Conservation (phyloP, 2,797 vertebrate species). For the Lagodon rhomboides region DNA sequence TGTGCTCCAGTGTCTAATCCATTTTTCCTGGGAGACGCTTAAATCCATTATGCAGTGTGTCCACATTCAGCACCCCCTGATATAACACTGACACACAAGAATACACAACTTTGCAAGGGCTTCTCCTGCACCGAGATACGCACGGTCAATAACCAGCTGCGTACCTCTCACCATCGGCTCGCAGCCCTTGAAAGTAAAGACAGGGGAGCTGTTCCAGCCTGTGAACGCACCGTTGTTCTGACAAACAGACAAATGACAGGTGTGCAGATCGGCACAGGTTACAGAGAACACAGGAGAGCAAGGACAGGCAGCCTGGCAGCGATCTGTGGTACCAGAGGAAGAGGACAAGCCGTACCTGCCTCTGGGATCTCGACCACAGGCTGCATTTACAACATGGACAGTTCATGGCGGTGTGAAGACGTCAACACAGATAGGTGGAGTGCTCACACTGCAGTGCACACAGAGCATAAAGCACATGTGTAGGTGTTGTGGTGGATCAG, state of each 20-base stretch:
- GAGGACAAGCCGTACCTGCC: conserved; percentile 50
- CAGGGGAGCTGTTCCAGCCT: conserved; percentile 10
- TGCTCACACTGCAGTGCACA: conserved; percentile 50
- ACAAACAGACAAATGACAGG: conserved; percentile 28
- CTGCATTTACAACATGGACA: conserved; percentile 34
- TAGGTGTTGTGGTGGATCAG: conserved; percentile 31
- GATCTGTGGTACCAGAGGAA: conserved; percentile 18
- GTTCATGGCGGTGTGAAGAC: conserved; percentile 30
- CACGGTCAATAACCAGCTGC: conserved; percentile 31
- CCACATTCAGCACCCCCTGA: conserved; percentile 51
- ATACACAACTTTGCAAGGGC: conserved; percentile 39
- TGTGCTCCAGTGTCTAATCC: conserved; percentile 66
- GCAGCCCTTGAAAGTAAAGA: conserved; percentile 45
- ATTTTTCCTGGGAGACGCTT: conserved; percentile 67
- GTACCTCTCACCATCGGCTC: conserved; percentile 30
- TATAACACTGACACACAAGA: conserved; percentile 47
- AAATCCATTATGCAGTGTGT: conserved; percentile 65
- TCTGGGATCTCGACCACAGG: conserved; percentile 16
- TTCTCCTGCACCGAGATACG: conserved; percentile 24
- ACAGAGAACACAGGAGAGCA: conserved; percentile 3
- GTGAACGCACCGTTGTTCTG: conserved; percentile 15
- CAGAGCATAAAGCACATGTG: conserved; percentile 28
- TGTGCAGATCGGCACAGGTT: conserved; percentile 31
- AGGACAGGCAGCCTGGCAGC: conserved; percentile 3
- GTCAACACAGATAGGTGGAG: conserved; percentile 29